Evolutionary conservation across 1,140 invertebrate genomes (phyloP).

Genomic region (Bradysia coprophila): DNA sequence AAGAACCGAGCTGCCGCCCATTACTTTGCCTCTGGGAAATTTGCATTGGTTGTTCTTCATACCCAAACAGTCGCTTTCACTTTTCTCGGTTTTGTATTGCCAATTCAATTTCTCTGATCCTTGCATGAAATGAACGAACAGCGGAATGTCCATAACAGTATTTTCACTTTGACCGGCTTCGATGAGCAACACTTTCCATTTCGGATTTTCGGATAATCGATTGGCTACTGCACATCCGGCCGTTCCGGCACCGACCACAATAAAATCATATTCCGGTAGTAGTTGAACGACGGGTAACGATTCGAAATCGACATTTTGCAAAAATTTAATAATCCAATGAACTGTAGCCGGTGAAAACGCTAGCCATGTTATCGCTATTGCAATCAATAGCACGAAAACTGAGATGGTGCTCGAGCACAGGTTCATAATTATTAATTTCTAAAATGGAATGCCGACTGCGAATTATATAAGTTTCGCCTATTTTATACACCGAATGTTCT

Average conservation of each 20-base stretch:
- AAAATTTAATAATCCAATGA: not conserved
- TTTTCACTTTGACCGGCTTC: slow-evolving; percentile 47
- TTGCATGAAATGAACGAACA: slow-evolving; percentile 40
- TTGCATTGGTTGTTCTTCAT: slow-evolving; percentile 20
- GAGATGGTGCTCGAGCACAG: too few species aligned
- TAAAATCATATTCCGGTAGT: slow-evolving; percentile 20
- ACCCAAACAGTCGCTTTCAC: slow-evolving; percentile 21
- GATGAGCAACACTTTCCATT: slow-evolving; percentile 43
- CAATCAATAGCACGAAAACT: not conserved
- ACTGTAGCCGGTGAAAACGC: not conserved
- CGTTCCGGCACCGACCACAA: slow-evolving; percentile 28
- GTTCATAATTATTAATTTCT: too few species aligned
- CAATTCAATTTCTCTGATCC: slow-evolving; percentile 30
- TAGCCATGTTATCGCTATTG: not conserved
- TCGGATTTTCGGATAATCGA: slow-evolving; percentile 37
- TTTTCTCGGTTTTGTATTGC: slow-evolving; percentile 30
- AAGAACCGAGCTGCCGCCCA: slow-evolving; percentile 40
- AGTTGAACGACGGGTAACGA: not conserved
- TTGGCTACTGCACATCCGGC: slow-evolving; percentile 39
- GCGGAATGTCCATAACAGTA: slow-evolving; percentile 43
- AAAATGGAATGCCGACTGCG: too few species aligned
- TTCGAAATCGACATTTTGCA: not conserved
- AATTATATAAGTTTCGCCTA: too few species aligned
- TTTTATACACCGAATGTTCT: too few species aligned
- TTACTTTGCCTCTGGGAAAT: slow-evolving; percentile 32